These are phyloP conservation scores for Phrynocephalus vlangalii DNA, from an alignment of 2,797 vertebrate genomes.

Conservation along the genomic window DNA sequence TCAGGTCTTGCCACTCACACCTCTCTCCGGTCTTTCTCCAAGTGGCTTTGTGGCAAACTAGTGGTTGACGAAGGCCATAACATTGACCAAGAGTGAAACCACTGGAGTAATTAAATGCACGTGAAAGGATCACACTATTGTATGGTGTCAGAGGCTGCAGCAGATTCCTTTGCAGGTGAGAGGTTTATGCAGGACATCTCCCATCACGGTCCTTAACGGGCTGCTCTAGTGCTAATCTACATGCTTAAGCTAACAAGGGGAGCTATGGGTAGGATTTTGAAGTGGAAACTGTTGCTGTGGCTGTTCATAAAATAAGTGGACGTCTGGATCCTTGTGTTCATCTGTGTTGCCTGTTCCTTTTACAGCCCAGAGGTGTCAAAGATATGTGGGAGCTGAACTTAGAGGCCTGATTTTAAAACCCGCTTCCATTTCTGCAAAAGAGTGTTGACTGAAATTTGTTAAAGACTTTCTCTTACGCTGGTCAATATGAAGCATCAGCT, in stretches of 20 bases:
- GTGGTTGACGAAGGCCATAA: background rate
- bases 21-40: background rate
- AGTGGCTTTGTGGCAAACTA: background rate
- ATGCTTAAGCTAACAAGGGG: background rate
- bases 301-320: constrained; percentile 23
- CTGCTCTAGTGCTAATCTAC: background rate
- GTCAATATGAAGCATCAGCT: background rate
- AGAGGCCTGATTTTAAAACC: background rate
- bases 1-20: background rate
- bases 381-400: constrained; percentile 6
- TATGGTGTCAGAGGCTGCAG: background rate
- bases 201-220: background rate
- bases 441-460: background rate
- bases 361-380: background rate
- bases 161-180: background rate
- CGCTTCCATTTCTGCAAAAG: background rate
- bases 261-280: background rate
- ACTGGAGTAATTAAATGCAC: background rate
- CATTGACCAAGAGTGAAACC: background rate
- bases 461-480: background rate
- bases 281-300: background rate
- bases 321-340: background rate
- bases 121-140: background rate
- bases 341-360: background rate
- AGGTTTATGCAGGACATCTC: background rate